Conservation (phyloP, 2,888 invertebrate species). For the Tiliacea aurago region DNA sequence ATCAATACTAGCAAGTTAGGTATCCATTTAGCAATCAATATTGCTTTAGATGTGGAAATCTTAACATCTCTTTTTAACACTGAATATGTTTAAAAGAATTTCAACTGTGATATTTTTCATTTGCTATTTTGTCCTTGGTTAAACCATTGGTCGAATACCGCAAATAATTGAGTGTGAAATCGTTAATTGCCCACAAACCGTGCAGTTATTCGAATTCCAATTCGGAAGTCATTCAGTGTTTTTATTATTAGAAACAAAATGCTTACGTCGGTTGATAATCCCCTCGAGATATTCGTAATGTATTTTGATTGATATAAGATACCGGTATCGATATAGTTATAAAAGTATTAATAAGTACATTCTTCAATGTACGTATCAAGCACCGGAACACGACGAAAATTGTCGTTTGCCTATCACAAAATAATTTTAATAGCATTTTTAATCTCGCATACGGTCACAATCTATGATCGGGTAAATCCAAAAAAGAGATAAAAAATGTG, state of each 20-base stretch:
- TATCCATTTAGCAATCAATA: background rate
- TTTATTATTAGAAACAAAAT: constrained; percentile 7
- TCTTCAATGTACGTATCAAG: constrained; percentile 39
- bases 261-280: background rate
- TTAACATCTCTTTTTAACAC: background rate
- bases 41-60: background rate
- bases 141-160: background rate
- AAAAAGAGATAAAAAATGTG: background rate
- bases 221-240: background rate
- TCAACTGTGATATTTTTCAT: background rate
- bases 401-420: constrained; percentile 12
- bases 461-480: constrained; percentile 14
- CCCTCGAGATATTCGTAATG: background rate
- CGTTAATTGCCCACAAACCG: constrained; percentile 3
- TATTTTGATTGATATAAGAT: constrained; percentile 19
- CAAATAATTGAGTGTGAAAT: constrained; percentile 23
- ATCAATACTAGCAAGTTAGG: background rate
- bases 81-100: background rate
- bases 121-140: background rate
- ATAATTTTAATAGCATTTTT: constrained; percentile 33
- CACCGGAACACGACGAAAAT: constrained; percentile 20
- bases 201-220: constrained; percentile 2
- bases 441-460: constrained; percentile 18
- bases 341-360: constrained; percentile 12
- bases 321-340: constrained; percentile 24